These are phyloP conservation scores for Alentia gelatinosa DNA, from an alignment of 2,888 invertebrate species.

Conservation along the genomic window DNA sequence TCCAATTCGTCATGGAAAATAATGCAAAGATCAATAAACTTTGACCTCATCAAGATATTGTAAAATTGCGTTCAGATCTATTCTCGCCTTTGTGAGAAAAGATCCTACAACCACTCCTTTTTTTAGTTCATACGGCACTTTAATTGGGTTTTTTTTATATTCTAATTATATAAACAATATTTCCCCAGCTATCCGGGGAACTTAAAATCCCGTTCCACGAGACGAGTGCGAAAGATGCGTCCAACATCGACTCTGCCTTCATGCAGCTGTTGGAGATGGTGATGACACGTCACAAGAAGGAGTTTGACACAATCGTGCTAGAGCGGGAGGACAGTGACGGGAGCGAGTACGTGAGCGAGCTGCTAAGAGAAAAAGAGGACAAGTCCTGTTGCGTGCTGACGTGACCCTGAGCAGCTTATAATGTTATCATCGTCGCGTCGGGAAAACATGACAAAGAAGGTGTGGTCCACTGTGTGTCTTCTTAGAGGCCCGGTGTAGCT, in stretches of 20 bases:
- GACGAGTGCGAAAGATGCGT: conserved; percentile 57
- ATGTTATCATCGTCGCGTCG: no score
- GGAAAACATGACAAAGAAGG: neutral
- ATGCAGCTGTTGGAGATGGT: conserved; percentile 39
- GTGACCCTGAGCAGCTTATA: no score
- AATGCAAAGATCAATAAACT: no score
- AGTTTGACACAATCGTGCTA: conserved; percentile 49
- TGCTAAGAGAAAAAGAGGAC: conserved; percentile 38
- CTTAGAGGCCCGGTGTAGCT: no score
- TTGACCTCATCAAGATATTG: conserved; percentile 4
- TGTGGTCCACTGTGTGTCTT: no score
- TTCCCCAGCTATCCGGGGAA: conserved; percentile 44
- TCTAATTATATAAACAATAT: no score
- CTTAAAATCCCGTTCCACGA: conserved; percentile 56
- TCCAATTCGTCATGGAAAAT: no score
- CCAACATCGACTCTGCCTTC: conserved; percentile 51
- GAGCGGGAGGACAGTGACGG: conserved; percentile 56
- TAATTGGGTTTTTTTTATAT: no score
- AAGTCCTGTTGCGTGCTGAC: conserved; percentile 55
- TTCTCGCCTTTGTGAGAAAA: no score
- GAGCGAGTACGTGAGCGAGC: conserved; percentile 48
- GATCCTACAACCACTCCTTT: no score
- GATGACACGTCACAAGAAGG: conserved; percentile 38
- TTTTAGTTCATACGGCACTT: no score
- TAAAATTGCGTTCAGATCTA: no score